phyloP scores from a whole-genome alignment of 2,113 vertebrate genomes.

The Phaethornis superciliosus region DNA sequence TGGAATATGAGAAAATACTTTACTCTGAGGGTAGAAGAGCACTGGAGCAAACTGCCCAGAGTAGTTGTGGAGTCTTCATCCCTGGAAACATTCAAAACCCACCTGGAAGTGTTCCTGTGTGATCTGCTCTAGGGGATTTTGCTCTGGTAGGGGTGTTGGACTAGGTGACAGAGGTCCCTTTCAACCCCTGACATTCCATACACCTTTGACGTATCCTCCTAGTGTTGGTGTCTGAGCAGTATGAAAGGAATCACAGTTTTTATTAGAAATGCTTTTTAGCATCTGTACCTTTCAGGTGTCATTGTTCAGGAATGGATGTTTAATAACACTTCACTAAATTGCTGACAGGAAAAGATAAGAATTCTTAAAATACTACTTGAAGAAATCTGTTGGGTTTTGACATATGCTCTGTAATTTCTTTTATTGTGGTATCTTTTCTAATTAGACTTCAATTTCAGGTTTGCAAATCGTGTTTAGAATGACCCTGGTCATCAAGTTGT shows the following conservation, averaged over 20 bases:
- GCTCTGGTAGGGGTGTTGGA: too few species aligned
- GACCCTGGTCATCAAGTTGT: background rate
- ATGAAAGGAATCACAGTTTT: conserved; percentile 19
- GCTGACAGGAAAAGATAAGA: conserved; percentile 5
- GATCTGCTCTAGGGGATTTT: too few species aligned
- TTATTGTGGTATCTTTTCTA: background rate
- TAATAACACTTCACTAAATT: conserved; percentile 41
- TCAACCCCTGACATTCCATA: too few species aligned
- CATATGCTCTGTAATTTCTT: background rate
- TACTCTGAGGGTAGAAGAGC: too few species aligned
- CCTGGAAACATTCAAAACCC: too few species aligned
- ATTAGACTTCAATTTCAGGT: conserved; percentile 38
- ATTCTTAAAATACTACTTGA: conserved; percentile 35
- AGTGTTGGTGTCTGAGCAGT: conserved; percentile 37
- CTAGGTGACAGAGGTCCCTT: too few species aligned
- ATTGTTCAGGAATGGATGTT: conserved; percentile 42
- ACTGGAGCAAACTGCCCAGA: too few species aligned
- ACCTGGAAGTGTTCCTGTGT: too few species aligned
- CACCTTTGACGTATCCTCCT: conserved; percentile 31
- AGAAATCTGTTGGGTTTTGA: background rate
- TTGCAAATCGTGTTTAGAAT: background rate
- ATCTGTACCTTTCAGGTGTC: conserved; percentile 44
- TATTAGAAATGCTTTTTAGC: conserved; percentile 39
- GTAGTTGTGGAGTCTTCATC: too few species aligned
- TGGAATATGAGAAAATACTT: too few species aligned